Evolutionary conservation across 2,113 vertebrate genomes (phyloP), one percentile per base, ranked within the genome.

Genomic region (Syngnathus scovelli): DNA sequence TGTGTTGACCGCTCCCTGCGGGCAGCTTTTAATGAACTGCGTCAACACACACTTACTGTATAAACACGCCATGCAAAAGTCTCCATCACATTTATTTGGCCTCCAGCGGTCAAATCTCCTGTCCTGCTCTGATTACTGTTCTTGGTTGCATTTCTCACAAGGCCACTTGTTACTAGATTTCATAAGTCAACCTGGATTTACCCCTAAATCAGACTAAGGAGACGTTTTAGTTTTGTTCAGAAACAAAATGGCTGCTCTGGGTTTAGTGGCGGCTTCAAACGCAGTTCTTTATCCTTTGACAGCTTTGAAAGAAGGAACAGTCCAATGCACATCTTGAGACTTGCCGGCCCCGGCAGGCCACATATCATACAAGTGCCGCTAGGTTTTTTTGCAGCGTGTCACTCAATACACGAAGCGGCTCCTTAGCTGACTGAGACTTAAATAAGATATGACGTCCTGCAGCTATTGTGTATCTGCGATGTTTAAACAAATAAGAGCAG

Each of bases 331-430:
- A n/a, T 60, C 16, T 10, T 59, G 36, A 36, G 56, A 18, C 33
- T 60, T n/a, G 2, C 2, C 19, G 10, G 27, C 27, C 19, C 7
- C 65, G 41, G 44, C 38, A 55, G 19, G 7, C 44, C 67, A 69
- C 38, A 59, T 68, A 56, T 67, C 21, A 61, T 61, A 62, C 54
- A 18, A 15, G 8, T 5, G 27, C 63, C n/a, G 51, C 63, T 69
- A 43, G 80, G 72, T 62, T 81, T 80, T 66, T 46, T 23, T 76
- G 74, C 74, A 74, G 46, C 64, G 12, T 63, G 73, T 72, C 70
- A 70, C 64, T 80, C 72, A 74, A 64, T 74, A 61, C 78, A 71
- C 68, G 18, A 56, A n/a, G 65, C 63, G 41, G 62, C 52, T 55
- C 21, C 52, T 23, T 12, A 23, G 54, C 63, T 63, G 71, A 21